Conservation (phyloP, 2,888 invertebrate species). For the Chrysomela aeneicollis region DNA sequence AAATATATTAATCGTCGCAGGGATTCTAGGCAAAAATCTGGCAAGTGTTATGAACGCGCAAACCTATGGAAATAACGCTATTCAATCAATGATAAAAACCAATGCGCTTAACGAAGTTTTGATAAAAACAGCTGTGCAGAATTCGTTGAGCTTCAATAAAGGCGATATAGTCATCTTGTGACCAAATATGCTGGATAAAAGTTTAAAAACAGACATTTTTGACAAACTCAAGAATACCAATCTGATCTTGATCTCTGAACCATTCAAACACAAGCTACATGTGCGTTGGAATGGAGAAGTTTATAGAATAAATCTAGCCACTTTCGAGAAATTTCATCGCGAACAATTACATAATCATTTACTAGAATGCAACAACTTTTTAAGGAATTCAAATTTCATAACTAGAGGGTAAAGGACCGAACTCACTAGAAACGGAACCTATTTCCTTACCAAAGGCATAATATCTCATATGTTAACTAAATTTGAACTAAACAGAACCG, state of each 20-base stretch:
- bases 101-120: background rate
- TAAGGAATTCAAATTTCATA: slow-evolving; percentile 1
- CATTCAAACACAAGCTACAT: background rate
- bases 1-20: slow-evolving; percentile 6
- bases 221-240: slow-evolving; percentile 1
- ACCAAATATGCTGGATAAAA: background rate
- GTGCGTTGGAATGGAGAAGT: background rate
- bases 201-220: background rate
- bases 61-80: background rate
- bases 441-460: too few species aligned
- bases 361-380: slow-evolving; percentile 8
- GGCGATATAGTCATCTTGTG: background rate
- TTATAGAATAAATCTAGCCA: slow-evolving; percentile 1
- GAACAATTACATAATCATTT: background rate
- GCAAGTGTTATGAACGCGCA: slow-evolving; percentile 8
- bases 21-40: background rate
- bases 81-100: slow-evolving; percentile 3
- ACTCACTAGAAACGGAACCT: background rate
- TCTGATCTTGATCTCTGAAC: slow-evolving; percentile 3
- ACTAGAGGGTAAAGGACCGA: background rate
- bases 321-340: background rate
- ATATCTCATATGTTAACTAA: too few species aligned
- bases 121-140: slow-evolving; percentile 4
- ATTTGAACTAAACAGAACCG: too few species aligned
- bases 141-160: background rate